Evolutionary conservation across 1,140 invertebrate genomes (phyloP), one percentile per base, ranked within the genome.

Genomic region (Anoplophora glabripennis): DNA sequence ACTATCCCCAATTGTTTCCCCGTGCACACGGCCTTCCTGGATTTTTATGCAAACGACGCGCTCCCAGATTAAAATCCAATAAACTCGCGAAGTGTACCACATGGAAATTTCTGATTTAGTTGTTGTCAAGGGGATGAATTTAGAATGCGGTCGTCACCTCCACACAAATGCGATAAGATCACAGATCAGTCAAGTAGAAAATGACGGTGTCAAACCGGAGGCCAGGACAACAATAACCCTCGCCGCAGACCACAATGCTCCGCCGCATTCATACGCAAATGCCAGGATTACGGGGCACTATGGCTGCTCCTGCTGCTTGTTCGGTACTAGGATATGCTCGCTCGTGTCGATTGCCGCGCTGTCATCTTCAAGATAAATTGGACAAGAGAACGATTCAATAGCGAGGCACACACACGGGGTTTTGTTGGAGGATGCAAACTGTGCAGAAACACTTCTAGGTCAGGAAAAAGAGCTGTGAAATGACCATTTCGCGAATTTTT

Each of bases 131-230:
- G 59, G 52, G 56, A 45, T 49, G 56, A 54, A 63, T 63, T 59
- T 53, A 58, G 61, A 61, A 61, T 61, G 47, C 61, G 61, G 61
- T 58, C 65, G 65, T 64, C 69, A 69, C 65, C 67, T 61, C 62
- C 58, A 70, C 59, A 61, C 65, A 69, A 67, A 67, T 65, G 59
- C 57, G 71, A 73, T 73, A 73, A 73, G 67, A 73, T 73, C 70
- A 63, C 59, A 63, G 72, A 72, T 73, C 72, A 71, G 67, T 72
- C 72, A 72, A 67, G 70, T 68, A 65, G 70, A 72, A 73, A 73
- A 73, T 73, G 70, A 73, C 72, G 71, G 69, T 73, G 72, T 73
- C 70, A 73, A 70, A 71, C 61, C 57, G 65, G 61, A 70, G 66
- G 64, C 68, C 64, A 60, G 68, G 64, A 70, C 70, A 70, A 72